phyloP scores from a whole-genome alignment of 2,888 invertebrate species.

The Ectemnius lituratus region DNA sequence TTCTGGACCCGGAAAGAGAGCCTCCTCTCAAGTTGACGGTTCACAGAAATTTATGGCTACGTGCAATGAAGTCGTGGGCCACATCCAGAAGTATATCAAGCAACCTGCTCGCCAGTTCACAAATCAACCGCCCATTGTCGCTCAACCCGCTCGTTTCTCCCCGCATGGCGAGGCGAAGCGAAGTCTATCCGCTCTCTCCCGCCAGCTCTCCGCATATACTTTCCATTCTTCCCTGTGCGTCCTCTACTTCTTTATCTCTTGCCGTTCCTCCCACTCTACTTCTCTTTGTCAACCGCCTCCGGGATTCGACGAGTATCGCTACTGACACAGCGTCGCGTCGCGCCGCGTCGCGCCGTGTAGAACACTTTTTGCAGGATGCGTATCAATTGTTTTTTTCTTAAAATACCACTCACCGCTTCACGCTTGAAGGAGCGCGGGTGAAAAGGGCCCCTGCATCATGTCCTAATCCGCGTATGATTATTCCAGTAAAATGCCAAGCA shows the following conservation, averaged over 20 bases:
- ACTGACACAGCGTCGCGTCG: too few relatives aligned
- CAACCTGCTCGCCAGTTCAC: conserved; percentile 39
- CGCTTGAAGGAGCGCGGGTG: conserved; percentile 61
- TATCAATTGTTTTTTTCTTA: too few relatives aligned
- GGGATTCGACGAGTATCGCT: too few relatives aligned
- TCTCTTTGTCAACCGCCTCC: too few relatives aligned
- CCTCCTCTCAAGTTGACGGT: conserved; percentile 43
- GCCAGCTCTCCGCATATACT: too few relatives aligned
- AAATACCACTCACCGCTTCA: conserved; percentile 30
- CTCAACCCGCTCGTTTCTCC: conserved; percentile 32
- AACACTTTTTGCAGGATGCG: too few relatives aligned
- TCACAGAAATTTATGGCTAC: conserved; percentile 56
- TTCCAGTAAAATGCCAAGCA: conserved; percentile 57
- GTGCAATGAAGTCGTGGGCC: conserved; percentile 54
- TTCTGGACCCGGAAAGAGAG: conserved; percentile 53
- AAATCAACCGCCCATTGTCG: conserved; percentile 56
- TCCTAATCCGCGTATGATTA: conserved; percentile 44
- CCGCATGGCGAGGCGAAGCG: neutral
- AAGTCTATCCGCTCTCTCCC: too few relatives aligned
- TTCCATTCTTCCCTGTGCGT: too few relatives aligned
- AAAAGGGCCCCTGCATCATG: conserved; percentile 54
- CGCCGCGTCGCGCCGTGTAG: too few relatives aligned
- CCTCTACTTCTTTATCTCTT: too few relatives aligned
- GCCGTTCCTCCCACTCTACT: too few relatives aligned
- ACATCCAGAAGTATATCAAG: conserved; percentile 53